phyloP scores from a whole-genome alignment of 2,797 vertebrate species.

The Brachymystax lenok region DNA sequence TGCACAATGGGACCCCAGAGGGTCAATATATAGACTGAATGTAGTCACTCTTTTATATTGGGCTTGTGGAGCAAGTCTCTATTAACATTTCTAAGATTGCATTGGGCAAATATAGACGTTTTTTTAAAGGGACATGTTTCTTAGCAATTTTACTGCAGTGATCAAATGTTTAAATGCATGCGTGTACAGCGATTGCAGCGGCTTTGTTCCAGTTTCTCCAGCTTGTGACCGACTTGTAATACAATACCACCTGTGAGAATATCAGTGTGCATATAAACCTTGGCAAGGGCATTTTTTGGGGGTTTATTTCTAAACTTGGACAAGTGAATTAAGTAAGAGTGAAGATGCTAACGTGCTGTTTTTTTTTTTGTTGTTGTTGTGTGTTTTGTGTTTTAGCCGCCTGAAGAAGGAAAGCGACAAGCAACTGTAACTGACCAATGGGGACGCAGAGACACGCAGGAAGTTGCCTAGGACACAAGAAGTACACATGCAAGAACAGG shows the following conservation, averaged over 20 bases:
- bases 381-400: slow-evolving; percentile 81
- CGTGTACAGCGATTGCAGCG: not conserved
- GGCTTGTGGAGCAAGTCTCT: not conserved
- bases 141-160: not conserved
- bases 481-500: slow-evolving; percentile 60
- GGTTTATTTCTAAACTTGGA: not conserved
- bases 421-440: slow-evolving; percentile 85
- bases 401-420: slow-evolving; percentile 99
- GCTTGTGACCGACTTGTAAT: too few species aligned
- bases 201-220: not conserved
- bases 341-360: not conserved
- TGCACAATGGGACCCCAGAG: not conserved
- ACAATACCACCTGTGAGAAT: too few species aligned
- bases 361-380: not conserved
- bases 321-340: not conserved
- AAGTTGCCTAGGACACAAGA: slow-evolving; percentile 16
- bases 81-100: too few species aligned
- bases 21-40: too few species aligned
- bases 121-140: not conserved
- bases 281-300: not conserved
- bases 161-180: not conserved
- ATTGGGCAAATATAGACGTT: not conserved
- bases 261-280: not conserved
- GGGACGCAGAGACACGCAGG: slow-evolving; percentile 55
- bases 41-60: not conserved